Evolutionary conservation across 2,797 vertebrate species (phyloP), one percentile per base, ranked within the genome.

Genomic region (Oryzias dopingdopingensis): DNA sequence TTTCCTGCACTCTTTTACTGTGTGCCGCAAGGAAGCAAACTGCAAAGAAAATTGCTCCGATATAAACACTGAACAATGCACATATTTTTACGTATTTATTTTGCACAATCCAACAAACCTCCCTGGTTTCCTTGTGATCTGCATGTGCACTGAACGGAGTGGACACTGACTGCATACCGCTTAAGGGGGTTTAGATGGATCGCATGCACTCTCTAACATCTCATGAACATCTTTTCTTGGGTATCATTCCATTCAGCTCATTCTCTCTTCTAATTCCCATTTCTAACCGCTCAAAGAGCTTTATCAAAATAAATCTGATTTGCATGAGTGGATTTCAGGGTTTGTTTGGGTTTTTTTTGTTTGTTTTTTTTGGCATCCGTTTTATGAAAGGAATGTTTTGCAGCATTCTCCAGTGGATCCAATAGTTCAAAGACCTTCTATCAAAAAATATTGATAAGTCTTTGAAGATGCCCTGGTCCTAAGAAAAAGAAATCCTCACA

Each of bases 171-270:
- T 12, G 1, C 42, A n/a, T 66, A 17, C 47, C 6, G 76, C 81
- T 76, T 42, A 17, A 65, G 80, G 80, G 10, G 45, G 47, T 1
- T 49, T 48, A 20, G 56, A 71, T 72, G 20, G 52, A 74, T 70
- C 76, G 81, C 75, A 0, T 67, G 68, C 49, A 45, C 72, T 75
- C 59, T 55, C 72, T 55, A 65, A 54, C 75, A 68, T 73, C 67
- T 64, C 77, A 66, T 82, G 83, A 86, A 81, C 79, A 62, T 84
- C 69, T 86, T 86, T 65, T 81, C 50, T 12, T 17, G 50, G 63
- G 76, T 52, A 59, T 70, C 76, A 59, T 56, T 63, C 42, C 40
- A 70, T 62, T 23, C 17, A 57, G 56, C 59, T 66, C 56, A 45
- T 65, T 54, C 45, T 69, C 61, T 70, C 55, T 51, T 52, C 23